Evolutionary conservation across 1,140 invertebrate species (phyloP), one percentile per base, ranked within the genome.

Genomic region (Arion vulgaris): DNA sequence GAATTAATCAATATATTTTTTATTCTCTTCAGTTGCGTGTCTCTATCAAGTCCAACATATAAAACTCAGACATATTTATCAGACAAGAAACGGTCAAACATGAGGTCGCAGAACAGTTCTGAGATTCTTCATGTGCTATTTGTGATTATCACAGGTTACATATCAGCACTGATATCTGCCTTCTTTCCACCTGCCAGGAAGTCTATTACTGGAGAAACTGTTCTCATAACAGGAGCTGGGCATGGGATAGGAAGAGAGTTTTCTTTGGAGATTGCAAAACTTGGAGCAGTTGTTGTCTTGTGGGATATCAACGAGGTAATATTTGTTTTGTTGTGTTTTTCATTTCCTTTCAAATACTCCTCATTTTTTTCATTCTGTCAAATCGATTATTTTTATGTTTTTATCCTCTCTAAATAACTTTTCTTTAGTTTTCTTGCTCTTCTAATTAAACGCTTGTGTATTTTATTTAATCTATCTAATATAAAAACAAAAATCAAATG

Each of bases 231-330:
- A 0, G 90, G 90, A 28, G 89, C 89, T 23, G 92, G 90, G 11
- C 96, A 96, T 38, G 98, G 97, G 2, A 95, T 99, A n/a, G 98
- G 98, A 36, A 93, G 96, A 80, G 94, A 97, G 77, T 91, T 98
- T 69, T 95, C 96, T 0, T 90, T 96, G 0, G 95, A 95, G 87
- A 94, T 98, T 82, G 96, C 96, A 17, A 94, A 95, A 83, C 93
- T 95, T 23, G 96, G 96, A 81, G 96, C 96, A 34, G 95, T 94
- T 83, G 94, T 98, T 26, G 95, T 98, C 17, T 93, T 97, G 53
- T 98, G 97, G 96, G 98, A 99, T 93, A 94, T 98, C 71, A 97
- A 97, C 91, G 94, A 96, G 93, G 94, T 95, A 93, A 80, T 0
- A 38, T 26, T 77, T 45, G 26, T 69, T 11, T 39, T 11, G 19